Base-by-base conservation (phyloP, 2,797 vertebrate species). In the Sebastes kiyomatsui region DNA sequence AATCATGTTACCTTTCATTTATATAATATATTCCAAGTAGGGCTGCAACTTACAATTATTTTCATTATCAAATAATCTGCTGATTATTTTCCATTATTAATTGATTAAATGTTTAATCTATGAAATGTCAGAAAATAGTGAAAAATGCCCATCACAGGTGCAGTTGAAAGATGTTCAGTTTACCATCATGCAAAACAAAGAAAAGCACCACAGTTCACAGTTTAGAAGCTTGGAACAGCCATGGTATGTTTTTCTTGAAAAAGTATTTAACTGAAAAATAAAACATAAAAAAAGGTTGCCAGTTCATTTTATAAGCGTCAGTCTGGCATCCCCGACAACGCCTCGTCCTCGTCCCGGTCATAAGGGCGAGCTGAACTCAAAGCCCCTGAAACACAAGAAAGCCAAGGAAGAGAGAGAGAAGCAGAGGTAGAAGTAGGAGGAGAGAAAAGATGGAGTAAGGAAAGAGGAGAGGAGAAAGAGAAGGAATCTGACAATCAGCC, bases 401-500 rank as follows among this genome's bases (percentile, higher is more conserved):
- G 61, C 20, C 33, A 58, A 54, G 64, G 49, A 69, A 18, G 38
- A 72, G 13, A 25, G n/a, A 27, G 8, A 27, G 8, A 61, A 65
- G 2, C 16, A 62, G 62, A 69, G 64, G 67, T 56, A 30, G 32
- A 49, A 38, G 35, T 52, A 55, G 81, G 20, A 67, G 38, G 64
- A 56, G 62, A 42, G 59, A 23, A 67, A 56, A 22, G 71, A 76
- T 33, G 4, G 76, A 72, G 77, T 67, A 2, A 83, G 20, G 72
- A 54, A 79, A 84, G 60, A 75, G 33, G 64, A 82, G 69, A 25
- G 46, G 35, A 72, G 68, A 72, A 30, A 59, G 67, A 83, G 85
- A 82, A 35, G 28, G 74, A 81, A 88, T 77, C 81, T 58, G 87
- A 93, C 85, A 86, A 86, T 90, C 75, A 55, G 75, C 56, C 75